Evolutionary conservation across 2,888 invertebrate species (phyloP).

Genomic region (Drosophila leonis): DNA sequence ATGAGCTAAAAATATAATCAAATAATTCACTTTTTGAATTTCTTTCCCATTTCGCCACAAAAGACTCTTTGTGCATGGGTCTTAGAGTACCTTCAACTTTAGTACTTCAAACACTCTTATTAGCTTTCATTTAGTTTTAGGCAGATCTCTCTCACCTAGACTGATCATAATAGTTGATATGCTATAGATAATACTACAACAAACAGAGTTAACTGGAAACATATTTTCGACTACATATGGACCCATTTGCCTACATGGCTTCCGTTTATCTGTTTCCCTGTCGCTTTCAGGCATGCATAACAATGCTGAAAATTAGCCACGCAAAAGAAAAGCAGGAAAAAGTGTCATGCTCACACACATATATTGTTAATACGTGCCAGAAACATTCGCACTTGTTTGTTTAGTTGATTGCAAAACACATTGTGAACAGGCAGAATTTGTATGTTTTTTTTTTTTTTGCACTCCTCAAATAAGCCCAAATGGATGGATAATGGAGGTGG

Average conservation of each 20-base stretch:
- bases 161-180: no score
- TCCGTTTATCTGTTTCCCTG: neutral
- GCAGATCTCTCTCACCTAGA: no score
- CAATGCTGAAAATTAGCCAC: constrained; percentile 5
- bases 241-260: neutral
- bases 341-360: constrained; percentile 19
- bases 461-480: neutral
- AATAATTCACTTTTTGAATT: no score
- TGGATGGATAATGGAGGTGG: constrained; percentile 12
- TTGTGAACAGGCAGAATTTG: constrained; percentile 46
- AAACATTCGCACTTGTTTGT: constrained; percentile 32
- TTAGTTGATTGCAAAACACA: constrained; percentile 73
- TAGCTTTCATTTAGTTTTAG: no score
- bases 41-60: no score
- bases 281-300: constrained; percentile 2
- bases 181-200: neutral
- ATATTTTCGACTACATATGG: neutral
- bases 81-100: neutral
- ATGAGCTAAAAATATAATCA: no score
- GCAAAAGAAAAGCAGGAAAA: neutral
- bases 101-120: no score
- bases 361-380: constrained; percentile 28
- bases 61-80: no score
- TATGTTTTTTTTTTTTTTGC: neutral
- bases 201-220: neutral